Conservation (phyloP, 2,113 vertebrate species). For the Pelmatolapia mariae region DNA sequence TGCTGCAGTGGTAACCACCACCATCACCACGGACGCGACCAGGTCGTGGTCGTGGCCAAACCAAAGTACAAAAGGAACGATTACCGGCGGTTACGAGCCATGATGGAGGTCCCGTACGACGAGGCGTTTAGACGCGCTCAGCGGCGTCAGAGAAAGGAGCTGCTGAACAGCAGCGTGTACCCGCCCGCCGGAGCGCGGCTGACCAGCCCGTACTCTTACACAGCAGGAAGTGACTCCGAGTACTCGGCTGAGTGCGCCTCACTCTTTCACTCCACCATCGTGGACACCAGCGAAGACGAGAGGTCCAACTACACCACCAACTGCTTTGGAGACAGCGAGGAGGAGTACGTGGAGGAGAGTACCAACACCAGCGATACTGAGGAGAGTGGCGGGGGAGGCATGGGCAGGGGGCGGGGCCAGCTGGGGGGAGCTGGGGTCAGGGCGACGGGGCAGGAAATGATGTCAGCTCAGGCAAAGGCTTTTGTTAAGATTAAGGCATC, state of each 20-base stretch:
- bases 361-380: constrained; percentile 82
- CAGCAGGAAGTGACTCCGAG: constrained; percentile 85
- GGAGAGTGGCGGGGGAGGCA: constrained; percentile 69
- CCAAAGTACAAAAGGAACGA: constrained; percentile 83
- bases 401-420: constrained; percentile 51
- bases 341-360: constrained; percentile 82
- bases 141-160: constrained; percentile 67
- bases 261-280: constrained; percentile 89
- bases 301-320: constrained; percentile 89
- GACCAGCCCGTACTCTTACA: constrained; percentile 74
- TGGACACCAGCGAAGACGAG: constrained; percentile 91
- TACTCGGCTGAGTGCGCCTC: constrained; percentile 93
- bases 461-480: constrained; percentile 73
- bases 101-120: constrained; percentile 76
- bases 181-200: constrained; percentile 45
- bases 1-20: neutral
- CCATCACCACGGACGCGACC: constrained; percentile 5
- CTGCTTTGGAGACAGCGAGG: constrained; percentile 89
- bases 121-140: constrained; percentile 75
- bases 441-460: constrained; percentile 60
- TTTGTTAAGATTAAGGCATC: constrained; percentile 95
- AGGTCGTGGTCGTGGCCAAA: constrained; percentile 80
- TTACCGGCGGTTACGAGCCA: constrained; percentile 75
- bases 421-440: constrained; percentile 58
- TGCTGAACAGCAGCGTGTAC: constrained; percentile 36